Evolutionary conservation across 2,888 invertebrate species (phyloP).

Genomic region (Drosophila vallismaia): DNA sequence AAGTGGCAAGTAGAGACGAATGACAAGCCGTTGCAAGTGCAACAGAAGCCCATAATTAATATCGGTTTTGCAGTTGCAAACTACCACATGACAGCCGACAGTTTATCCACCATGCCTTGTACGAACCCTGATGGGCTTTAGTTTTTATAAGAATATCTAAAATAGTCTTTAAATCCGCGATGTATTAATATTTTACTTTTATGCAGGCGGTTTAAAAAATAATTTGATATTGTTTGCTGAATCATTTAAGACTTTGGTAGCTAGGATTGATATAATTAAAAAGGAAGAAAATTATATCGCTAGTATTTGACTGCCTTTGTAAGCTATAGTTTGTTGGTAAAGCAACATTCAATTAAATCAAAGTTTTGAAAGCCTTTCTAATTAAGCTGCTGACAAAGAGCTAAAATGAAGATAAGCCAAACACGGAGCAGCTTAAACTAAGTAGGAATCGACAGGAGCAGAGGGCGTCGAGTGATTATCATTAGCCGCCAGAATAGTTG

Average conservation of each 20-base stretch:
- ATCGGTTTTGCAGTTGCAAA: slow-evolving; percentile 61
- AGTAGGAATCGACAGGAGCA: slow-evolving; percentile 21
- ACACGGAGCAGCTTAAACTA: slow-evolving; percentile 14
- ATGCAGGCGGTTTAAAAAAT: no score
- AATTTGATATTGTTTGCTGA: no score
- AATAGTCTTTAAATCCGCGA: no score
- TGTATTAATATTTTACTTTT: no score
- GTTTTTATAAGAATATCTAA: no score
- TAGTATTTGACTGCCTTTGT: no score
- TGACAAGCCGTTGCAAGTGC: slow-evolving; percentile 38
- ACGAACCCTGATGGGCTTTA: no score
- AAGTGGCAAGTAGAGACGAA: not conserved
- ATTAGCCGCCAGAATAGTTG: slow-evolving; percentile 71
- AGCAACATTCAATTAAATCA: slow-evolving; percentile 3
- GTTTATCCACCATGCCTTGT: slow-evolving; percentile 15
- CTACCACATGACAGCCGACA: slow-evolving; percentile 35
- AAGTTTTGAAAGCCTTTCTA: slow-evolving; percentile 25
- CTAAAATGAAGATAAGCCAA: slow-evolving; percentile 5
- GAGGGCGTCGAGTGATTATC: slow-evolving; percentile 69
- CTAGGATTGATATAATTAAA: no score
- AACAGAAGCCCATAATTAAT: slow-evolving; percentile 66
- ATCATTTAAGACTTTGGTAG: no score
- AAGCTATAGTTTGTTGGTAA: no score
- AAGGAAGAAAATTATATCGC: no score
- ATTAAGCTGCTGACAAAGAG: slow-evolving; percentile 53